Conservation (phyloP, 2,797 vertebrate species). For the Scolopax rusticola region DNA sequence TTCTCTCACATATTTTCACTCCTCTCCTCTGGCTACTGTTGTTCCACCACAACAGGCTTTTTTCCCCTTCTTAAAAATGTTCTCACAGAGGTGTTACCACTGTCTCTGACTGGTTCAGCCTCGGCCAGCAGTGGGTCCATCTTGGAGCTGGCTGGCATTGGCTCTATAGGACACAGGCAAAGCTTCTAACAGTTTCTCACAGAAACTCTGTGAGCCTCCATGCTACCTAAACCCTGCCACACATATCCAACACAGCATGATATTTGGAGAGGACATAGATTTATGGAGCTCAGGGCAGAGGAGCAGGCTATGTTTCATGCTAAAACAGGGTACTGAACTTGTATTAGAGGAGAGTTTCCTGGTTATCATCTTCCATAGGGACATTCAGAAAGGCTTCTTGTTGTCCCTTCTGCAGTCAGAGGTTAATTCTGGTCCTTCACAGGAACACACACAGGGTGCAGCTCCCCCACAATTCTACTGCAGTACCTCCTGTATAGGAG, state of each 20-base stretch:
- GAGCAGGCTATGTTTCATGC: not conserved
- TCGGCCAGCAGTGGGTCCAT: fast-evolving
- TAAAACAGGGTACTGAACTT: not conserved
- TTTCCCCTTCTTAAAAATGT: not conserved
- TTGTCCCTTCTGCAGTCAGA: not conserved
- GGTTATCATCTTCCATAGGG: not conserved
- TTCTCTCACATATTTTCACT: not conserved
- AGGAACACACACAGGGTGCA: not conserved
- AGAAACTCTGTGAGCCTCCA: not conserved
- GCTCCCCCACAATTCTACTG: fast-evolving
- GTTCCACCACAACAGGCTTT: fast-evolving
- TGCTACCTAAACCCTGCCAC: fast-evolving
- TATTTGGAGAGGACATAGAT: not conserved
- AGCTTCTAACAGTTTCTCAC: not conserved
- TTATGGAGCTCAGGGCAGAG: not conserved
- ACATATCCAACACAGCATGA: not conserved
- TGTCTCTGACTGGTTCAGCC: fast-evolving
- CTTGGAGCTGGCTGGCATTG: fast-evolving
- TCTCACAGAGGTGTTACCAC: fast-evolving
- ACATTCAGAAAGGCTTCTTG: not conserved
- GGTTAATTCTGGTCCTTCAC: not conserved
- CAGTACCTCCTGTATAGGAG: not conserved
- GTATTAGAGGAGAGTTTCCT: not conserved
- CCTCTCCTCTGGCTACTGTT: not conserved
- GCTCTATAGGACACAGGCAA: fast-evolving